These are phyloP conservation scores for Drosophila flavopinicola DNA, from an alignment of 2,888 invertebrate species.

Conservation along the genomic window DNA sequence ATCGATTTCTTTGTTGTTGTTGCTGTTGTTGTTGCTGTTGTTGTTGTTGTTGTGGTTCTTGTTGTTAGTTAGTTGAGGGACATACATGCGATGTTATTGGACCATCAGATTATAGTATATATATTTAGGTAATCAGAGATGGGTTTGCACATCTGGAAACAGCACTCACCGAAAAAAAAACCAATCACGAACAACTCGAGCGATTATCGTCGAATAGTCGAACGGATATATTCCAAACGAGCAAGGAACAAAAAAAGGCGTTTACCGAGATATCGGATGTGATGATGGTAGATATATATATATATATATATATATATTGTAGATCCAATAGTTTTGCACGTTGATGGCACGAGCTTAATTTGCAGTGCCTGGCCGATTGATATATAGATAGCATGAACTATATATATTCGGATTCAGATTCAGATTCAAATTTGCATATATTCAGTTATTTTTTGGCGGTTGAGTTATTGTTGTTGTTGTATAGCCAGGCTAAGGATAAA, in stretches of 20 bases:
- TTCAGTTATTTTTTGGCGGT: constrained; percentile 34
- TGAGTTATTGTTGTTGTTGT: constrained; percentile 35
- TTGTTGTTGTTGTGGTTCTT: no score
- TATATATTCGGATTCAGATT: constrained; percentile 4
- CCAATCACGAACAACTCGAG: constrained; percentile 39
- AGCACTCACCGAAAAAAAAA: constrained; percentile 71
- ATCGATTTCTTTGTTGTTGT: no score
- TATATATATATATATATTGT: constrained; percentile 9
- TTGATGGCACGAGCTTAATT: constrained; percentile 7
- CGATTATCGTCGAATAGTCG: constrained; percentile 27
- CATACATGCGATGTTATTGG: not conserved
- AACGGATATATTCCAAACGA: constrained; percentile 48
- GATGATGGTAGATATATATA: constrained; percentile 10
- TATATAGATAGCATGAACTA: constrained; percentile 5
- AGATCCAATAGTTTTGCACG: constrained; percentile 46
- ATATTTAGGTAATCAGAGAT: constrained; percentile 10
- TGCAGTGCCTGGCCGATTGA: constrained; percentile 24
- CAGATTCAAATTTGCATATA: not conserved
- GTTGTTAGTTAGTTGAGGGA: constrained; percentile 19
- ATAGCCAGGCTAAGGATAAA: constrained; percentile 30
- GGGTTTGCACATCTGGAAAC: constrained; percentile 14
- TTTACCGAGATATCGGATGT: constrained; percentile 21
- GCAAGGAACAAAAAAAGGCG: constrained; percentile 5
- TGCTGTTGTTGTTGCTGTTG: no score
- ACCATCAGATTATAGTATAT: constrained; percentile 17